A percentile compares a stretch with the other conserved stretches of the same genome.
These are phyloP conservation scores for Amblyornis subalaris DNA, from an alignment of 2,113 vertebrate genomes.

Conservation along the genomic window DNA sequence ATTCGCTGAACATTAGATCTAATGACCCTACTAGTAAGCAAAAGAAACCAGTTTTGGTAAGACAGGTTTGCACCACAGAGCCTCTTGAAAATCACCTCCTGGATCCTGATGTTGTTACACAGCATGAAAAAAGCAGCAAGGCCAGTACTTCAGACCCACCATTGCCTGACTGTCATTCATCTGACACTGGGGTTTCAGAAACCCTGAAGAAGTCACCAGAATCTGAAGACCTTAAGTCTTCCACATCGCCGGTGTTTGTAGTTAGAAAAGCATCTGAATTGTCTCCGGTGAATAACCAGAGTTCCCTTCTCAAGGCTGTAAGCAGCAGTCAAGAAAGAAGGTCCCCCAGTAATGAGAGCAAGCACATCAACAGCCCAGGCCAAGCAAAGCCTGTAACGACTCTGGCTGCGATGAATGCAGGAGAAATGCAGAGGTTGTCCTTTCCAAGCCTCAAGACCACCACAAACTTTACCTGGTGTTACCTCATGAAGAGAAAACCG, in stretches of 20 bases:
- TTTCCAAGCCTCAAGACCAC: constrained; percentile 94
- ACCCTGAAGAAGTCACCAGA: constrained; percentile 64
- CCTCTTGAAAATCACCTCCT: constrained; percentile 80
- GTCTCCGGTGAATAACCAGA: constrained; percentile 51
- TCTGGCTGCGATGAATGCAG: constrained; percentile 70
- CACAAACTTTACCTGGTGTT: constrained; percentile 96
- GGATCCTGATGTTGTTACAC: constrained; percentile 74
- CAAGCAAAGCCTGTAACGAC: constrained; percentile 72
- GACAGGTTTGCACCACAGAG: constrained; percentile 92
- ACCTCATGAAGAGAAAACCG: constrained; percentile 86
- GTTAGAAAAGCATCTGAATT: constrained; percentile 54
- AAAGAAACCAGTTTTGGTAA: constrained; percentile 87
- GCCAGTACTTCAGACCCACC: constrained; percentile 24
- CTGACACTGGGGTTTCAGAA: constrained; percentile 66
- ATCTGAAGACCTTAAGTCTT: constrained; percentile 64
- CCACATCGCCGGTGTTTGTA: background rate
- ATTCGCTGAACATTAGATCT: constrained; percentile 74
- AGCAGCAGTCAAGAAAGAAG: constrained; percentile 76
- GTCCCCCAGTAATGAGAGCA: constrained; percentile 71
- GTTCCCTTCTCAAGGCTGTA: constrained; percentile 66
- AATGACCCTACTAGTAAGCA: constrained; percentile 77
- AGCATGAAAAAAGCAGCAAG: constrained; percentile 58
- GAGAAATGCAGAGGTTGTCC: constrained; percentile 79
- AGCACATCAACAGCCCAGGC: constrained; percentile 63
- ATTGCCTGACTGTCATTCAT: constrained; percentile 36